Percentiles rank a stretch among this genome's conserved stretches.
Conservation (phyloP, 2,888 invertebrate genomes). For the Daptonema setosum region DNA sequence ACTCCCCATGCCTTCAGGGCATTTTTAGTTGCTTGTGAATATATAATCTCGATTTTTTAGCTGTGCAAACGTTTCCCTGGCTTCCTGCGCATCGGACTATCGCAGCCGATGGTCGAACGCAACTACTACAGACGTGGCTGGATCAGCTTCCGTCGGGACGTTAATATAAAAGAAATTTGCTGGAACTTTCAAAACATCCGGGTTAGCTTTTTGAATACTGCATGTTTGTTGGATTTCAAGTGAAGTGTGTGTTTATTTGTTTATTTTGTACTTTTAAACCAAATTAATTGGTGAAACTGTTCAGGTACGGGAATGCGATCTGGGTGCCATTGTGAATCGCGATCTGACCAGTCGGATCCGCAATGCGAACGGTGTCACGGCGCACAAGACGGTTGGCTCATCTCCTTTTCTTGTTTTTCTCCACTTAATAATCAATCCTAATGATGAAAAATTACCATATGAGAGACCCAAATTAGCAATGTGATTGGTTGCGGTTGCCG, state of each 20-base stretch:
- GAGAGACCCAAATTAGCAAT: not conserved
- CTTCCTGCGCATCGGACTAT: constrained; percentile 76
- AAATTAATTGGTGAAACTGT: no score
- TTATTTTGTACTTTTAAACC: not conserved
- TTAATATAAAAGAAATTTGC: constrained; percentile 96
- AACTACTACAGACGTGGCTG: constrained; percentile 89
- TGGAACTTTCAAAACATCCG: constrained; percentile 91
- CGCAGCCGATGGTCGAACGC: constrained; percentile 85
- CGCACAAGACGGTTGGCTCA: constrained; percentile 50
- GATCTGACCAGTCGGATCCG: constrained; percentile 81
- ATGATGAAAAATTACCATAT: no score
- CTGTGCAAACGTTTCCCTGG: constrained; percentile 75
- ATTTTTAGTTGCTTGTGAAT: no score
- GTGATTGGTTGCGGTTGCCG: not conserved
- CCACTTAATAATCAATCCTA: no score
- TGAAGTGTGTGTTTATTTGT: not conserved
- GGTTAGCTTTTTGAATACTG: constrained; percentile 9
- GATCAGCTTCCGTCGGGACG: constrained; percentile 86
- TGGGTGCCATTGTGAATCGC: constrained; percentile 84
- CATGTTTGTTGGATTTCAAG: not conserved
- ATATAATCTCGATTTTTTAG: constrained; percentile 32
- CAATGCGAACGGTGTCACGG: constrained; percentile 66
- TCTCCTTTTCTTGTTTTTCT: no score
- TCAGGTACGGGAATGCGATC: constrained; percentile 63
- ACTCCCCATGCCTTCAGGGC: no score